A percentile compares a stretch with the other conserved stretches of the same genome.
Evolutionary conservation across 2,113 vertebrate species (phyloP).

Genomic region (Leucoraja erinaceus): DNA sequence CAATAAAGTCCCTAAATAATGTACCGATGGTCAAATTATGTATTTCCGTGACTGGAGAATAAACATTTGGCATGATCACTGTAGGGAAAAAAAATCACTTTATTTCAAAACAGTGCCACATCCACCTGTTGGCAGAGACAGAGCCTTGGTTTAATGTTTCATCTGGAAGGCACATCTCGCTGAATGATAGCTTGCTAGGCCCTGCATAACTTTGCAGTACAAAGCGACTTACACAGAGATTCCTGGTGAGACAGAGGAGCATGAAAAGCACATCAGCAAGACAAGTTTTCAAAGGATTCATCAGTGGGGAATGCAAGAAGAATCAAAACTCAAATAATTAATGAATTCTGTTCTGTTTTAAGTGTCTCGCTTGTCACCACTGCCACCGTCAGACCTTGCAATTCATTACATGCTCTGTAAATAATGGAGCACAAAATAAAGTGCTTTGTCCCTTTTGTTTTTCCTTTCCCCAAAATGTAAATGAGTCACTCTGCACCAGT

Average conservation of each 20-base stretch:
- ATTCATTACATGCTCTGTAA: constrained; percentile 2
- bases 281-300: background rate
- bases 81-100: background rate
- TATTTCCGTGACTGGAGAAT: background rate
- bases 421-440: background rate
- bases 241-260: background rate
- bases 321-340: background rate
- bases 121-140: background rate
- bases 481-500: background rate
- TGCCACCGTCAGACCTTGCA: background rate
- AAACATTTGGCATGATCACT: background rate
- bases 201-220: background rate
- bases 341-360: background rate
- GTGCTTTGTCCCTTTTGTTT: background rate
- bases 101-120: background rate
- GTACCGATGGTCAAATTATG: background rate
- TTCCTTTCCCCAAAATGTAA: background rate
- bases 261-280: background rate
- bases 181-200: background rate
- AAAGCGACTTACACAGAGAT: background rate
- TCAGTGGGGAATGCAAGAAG: background rate
- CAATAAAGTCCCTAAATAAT: no score
- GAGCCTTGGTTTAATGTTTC: background rate
- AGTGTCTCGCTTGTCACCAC: background rate
- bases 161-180: background rate